Conservation (phyloP, 2,888 invertebrate genomes). For the Xylota sylvarum region DNA sequence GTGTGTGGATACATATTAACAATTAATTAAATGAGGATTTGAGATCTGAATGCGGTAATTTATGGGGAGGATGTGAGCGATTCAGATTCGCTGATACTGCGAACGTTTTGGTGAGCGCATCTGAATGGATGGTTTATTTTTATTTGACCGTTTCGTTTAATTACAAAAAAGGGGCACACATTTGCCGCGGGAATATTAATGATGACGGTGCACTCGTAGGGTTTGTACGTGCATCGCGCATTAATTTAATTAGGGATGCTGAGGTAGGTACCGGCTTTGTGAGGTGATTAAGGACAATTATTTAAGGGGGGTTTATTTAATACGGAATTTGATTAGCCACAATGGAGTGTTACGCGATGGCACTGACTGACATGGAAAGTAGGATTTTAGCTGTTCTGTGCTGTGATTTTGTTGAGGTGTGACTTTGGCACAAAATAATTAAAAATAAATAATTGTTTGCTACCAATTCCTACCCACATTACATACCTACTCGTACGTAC, state of each 20-base stretch:
- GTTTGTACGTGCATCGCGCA: neutral
- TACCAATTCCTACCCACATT: no score
- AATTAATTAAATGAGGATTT: slow-evolving; percentile 70
- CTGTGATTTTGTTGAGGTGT: no score
- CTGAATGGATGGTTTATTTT: slow-evolving; percentile 44
- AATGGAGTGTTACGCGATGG: neutral
- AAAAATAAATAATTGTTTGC: no score
- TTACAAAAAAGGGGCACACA: neutral
- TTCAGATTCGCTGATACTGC: slow-evolving; percentile 15
- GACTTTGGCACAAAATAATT: no score
- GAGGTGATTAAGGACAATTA: neutral
- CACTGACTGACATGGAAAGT: no score
- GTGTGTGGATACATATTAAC: slow-evolving; percentile 40
- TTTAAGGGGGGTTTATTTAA: neutral
- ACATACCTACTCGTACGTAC: no score
- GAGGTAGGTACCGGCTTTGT: neutral
- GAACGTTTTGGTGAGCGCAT: neutral
- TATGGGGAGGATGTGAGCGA: slow-evolving; percentile 51
- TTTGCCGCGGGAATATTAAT: neutral
- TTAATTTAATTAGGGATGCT: neutral
- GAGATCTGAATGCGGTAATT: slow-evolving; percentile 58
- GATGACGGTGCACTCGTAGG: neutral
- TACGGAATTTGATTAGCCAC: neutral
- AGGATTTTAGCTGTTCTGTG: no score
- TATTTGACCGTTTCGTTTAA: slow-evolving; percentile 38